A percentile compares a stretch with the other conserved stretches of the same genome.
These are phyloP conservation scores for Tupaia chinensis DNA, from an alignment of 2,113 vertebrate species.

Conservation along the genomic window DNA sequence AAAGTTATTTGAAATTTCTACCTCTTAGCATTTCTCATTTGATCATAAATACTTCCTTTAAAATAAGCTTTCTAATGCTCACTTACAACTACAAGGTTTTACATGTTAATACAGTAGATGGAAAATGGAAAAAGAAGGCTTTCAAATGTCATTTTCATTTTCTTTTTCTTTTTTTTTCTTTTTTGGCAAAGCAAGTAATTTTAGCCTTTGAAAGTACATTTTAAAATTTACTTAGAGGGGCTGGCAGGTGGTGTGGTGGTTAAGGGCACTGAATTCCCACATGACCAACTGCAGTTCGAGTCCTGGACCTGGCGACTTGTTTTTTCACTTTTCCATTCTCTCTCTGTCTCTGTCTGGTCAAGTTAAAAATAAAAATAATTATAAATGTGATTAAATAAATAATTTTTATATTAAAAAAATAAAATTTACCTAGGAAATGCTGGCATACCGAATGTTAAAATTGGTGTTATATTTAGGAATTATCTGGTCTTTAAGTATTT, in stretches of 20 bases:
- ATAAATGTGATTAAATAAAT: too few relatives aligned
- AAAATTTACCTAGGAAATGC: conserved; percentile 9
- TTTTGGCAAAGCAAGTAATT: conserved; percentile 17
- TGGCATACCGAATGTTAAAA: neutral
- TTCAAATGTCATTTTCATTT: conserved; percentile 28
- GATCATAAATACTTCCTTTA: conserved; percentile 48
- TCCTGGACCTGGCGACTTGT: too few relatives aligned
- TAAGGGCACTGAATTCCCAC: too few relatives aligned
- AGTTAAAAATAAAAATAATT: too few relatives aligned
- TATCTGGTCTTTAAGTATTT: conserved; percentile 22
- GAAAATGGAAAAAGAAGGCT: conserved; percentile 52
- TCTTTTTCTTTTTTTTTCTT: neutral
- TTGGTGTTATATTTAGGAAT: conserved; percentile 6
- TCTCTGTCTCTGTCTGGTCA: too few relatives aligned
- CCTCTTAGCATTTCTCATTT: conserved; percentile 31
- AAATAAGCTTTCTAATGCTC: conserved; percentile 1
- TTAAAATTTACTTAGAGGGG: conserved; percentile 24
- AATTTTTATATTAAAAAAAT: neutral
- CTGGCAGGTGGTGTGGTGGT: too few relatives aligned
- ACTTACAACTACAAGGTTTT: conserved; percentile 34
- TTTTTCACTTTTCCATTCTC: too few relatives aligned
- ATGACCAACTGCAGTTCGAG: too few relatives aligned
- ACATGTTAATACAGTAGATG: conserved; percentile 51
- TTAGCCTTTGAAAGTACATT: neutral
- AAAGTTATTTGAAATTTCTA: conserved; percentile 54